A percentile compares a stretch with the other conserved stretches of the same genome.
These are phyloP conservation scores for Halcyon chelicuti DNA, from an alignment of 2,797 vertebrate species.

Conservation along the genomic window DNA sequence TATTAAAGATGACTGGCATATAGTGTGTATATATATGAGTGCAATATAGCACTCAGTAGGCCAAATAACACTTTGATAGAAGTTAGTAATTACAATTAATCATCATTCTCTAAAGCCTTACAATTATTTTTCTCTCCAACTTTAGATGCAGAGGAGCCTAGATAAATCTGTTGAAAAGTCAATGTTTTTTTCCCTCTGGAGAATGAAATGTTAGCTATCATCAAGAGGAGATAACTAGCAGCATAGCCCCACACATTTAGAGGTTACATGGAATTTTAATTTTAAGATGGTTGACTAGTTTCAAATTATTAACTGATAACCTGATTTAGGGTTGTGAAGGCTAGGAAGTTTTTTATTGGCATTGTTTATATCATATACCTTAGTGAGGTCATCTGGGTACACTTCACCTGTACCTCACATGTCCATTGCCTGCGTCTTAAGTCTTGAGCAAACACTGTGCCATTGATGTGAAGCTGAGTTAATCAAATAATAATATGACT, in stretches of 20 bases:
- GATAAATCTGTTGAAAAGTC: neutral
- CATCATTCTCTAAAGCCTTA: neutral
- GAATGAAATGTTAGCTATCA: neutral
- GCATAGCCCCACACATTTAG: accelerated
- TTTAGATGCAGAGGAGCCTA: neutral
- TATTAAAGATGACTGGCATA: neutral
- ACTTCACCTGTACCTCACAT: neutral
- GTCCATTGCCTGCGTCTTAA: neutral
- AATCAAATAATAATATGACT: neutral
- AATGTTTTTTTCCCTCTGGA: accelerated
- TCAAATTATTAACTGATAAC: neutral
- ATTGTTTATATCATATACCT: neutral
- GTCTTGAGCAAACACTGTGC: neutral
- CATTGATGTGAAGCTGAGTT: neutral
- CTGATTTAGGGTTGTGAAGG: neutral
- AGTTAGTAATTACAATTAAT: neutral
- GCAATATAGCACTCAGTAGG: neutral
- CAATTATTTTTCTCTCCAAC: neutral
- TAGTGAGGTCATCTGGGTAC: neutral
- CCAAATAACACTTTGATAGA: neutral
- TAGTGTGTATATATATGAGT: too few relatives aligned
- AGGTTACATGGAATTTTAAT: neutral
- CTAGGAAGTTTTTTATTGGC: neutral
- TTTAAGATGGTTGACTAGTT: neutral
- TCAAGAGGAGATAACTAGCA: neutral